phyloP scores from a whole-genome alignment of 2,113 vertebrate genomes.

The Platysternon megacephalum region DNA sequence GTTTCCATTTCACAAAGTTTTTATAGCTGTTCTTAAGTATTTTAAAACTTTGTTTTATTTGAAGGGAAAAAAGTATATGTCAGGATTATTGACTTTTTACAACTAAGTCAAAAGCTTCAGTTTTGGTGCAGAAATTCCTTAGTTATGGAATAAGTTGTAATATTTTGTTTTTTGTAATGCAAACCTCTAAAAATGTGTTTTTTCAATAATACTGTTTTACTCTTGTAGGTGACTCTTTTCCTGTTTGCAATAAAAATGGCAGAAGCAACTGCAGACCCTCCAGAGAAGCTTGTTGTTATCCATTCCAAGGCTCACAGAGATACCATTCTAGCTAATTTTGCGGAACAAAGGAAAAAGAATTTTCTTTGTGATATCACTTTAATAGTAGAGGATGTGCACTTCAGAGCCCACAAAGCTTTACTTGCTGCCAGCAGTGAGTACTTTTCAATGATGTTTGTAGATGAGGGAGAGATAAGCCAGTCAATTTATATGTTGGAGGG shows the following conservation, averaged over 20 bases:
- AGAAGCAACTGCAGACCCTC: constrained; percentile 41
- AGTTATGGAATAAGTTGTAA: background rate
- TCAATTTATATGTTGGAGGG: constrained; percentile 88
- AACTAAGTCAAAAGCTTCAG: background rate
- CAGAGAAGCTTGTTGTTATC: constrained; percentile 77
- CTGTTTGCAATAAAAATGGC: constrained; percentile 79
- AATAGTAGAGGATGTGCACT: constrained; percentile 90
- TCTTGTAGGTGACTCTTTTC: constrained; percentile 50
- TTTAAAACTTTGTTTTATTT: background rate
- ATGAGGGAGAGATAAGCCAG: constrained; percentile 81
- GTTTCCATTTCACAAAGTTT: background rate
- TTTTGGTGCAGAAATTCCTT: background rate
- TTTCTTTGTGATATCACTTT: constrained; percentile 95
- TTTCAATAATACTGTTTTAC: constrained; percentile 20
- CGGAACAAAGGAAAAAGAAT: constrained; percentile 87
- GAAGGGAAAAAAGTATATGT: background rate
- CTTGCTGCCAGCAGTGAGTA: constrained; percentile 97
- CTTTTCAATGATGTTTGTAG: constrained; percentile 93
- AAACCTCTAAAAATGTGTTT: background rate
- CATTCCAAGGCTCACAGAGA: constrained; percentile 87
- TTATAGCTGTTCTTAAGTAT: background rate
- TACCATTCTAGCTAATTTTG: constrained; percentile 87
- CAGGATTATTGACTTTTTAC: background rate
- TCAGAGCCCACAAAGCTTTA: constrained; percentile 94
- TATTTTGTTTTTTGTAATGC: background rate